Evolutionary conservation across 2,888 invertebrate genomes (phyloP), one percentile per base, ranked within the genome.

Genomic region (Himalopsyche anomala): DNA sequence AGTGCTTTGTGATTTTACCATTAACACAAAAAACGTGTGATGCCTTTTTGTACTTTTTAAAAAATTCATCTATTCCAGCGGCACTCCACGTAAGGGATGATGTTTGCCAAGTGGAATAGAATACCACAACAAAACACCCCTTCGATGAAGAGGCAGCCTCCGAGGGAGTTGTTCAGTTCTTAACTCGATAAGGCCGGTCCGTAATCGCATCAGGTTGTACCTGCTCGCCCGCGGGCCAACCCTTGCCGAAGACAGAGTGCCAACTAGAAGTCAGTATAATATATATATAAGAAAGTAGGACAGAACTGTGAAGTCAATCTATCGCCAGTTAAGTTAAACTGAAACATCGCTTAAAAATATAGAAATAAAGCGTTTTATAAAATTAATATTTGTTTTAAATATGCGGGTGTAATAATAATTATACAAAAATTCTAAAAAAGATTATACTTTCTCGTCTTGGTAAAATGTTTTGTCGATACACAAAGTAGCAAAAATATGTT

Each of bases 161-260:
- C 40, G 79, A 80, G 80, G 51, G 80, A n/a, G 51, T 80, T 80
- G 45, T 80, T 42, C 51, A 80, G 45, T 80, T 42, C 55, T 84
- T 84, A 84, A 84, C 84, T 84, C 84, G 81, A 84, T 84, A 84
- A 84, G 40, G 80, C 38, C 56, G 84, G 81, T 56, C 45, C 28
- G 81, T 84, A 84, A 84, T 84, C 84, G 45, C 84, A 84, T 84
- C 84, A 84, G 81, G 55, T n/a, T 40, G 81, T 81, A 84, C 84
- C 80, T 84, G 84, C 54, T 84, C 40, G 54, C 84, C 84, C 40
- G 19, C 74, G 55, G 84, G 84, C 84, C 36, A 54, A 84, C 84
- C 84, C 84, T 74, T 36, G 38, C 74, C 17, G 79, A 80, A 80
- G 84, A 84, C 79, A 38, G 38, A 36, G 74, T 74, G 36, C 74